phyloP scores from a whole-genome alignment of 1,140 invertebrate species.

The Hydropsyche tenuis region DNA sequence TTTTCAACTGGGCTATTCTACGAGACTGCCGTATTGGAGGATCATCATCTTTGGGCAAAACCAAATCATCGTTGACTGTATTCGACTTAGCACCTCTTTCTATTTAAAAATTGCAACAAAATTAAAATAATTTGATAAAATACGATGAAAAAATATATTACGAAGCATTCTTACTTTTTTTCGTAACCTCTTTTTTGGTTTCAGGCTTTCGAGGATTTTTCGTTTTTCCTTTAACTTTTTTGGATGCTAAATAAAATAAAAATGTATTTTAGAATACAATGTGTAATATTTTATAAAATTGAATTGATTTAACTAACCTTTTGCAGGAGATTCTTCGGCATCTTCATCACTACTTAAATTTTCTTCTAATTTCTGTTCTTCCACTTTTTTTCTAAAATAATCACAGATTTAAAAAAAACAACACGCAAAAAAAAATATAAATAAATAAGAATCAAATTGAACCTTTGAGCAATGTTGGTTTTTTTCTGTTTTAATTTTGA shows the following conservation, averaged over 20 bases:
- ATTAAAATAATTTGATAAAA: too few species aligned
- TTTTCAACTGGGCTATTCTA: constrained; percentile 83
- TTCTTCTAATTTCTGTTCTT: constrained; percentile 64
- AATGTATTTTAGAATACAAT: background rate
- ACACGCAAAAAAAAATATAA: background rate
- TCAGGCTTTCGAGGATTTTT: background rate
- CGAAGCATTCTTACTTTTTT: background rate
- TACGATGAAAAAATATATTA: too few species aligned
- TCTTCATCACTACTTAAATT: constrained; percentile 66
- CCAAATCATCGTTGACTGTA: background rate
- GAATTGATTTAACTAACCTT: constrained; percentile 38
- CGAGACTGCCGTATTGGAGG: constrained; percentile 76
- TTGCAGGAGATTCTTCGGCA: constrained; percentile 45
- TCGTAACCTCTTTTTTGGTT: background rate
- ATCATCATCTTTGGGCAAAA: constrained; percentile 49
- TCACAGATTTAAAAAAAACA: background rate
- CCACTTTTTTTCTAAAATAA: constrained; percentile 56
- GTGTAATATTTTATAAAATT: background rate
- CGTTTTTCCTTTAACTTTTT: background rate
- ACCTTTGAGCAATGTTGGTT: constrained; percentile 23
- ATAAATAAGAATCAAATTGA: background rate
- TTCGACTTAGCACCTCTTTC: constrained; percentile 6
- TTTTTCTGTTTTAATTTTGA: constrained; percentile 59
- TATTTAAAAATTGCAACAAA: background rate
- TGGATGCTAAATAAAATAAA: background rate